Evolutionary conservation across 2,888 invertebrate species (phyloP), one percentile per base, ranked within the genome.

Genomic region (Drosophila seclusa): DNA sequence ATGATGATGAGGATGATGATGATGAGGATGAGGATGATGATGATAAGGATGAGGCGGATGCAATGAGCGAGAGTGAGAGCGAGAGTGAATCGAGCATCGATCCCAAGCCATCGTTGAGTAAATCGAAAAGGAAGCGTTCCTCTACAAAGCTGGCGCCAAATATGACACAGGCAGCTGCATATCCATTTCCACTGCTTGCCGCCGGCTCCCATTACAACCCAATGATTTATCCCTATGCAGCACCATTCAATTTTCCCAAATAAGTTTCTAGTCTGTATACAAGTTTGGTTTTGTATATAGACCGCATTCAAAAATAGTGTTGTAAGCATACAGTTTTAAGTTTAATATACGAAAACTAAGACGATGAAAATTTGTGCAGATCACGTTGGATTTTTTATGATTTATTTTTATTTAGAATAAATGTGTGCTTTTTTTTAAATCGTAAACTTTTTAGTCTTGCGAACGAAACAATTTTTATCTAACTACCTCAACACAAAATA

Each of bases 221-320:
- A 0, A 38, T 85, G 58, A 89, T 85, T 72, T 85, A 90, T 68
- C 82, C 85, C 2, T 85, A 87, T 76, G 85, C 48, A 4, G 38
- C 90, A 16, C 78, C 76, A 3, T 90, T 85, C 50, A 84, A 24
- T 60, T 85, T 69, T 52, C 68, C 87, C 5, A 89, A 89, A 61
- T 81, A 78, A 59, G 32, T 57, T 21, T 24, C 29, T 53, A 58
- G 34, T 40, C 50, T 29, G 24, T 49, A 42, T 53, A 63, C 36
- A 57, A 52, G 27, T 74, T 79, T 48, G 40, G 4, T 38, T 8
- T 67, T 68, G 54, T 68, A 68, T 61, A 68, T 52, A 59, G 27
- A 40, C 38, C 11, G 6, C n/a, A 29, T 58, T 48, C 1, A 49
- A 2, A 50, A 8, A 8, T 54, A 53, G 31, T 29, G 29, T 29